These are phyloP conservation scores for Polyploca ridens DNA, from an alignment of 2,888 invertebrate species.

Conservation along the genomic window DNA sequence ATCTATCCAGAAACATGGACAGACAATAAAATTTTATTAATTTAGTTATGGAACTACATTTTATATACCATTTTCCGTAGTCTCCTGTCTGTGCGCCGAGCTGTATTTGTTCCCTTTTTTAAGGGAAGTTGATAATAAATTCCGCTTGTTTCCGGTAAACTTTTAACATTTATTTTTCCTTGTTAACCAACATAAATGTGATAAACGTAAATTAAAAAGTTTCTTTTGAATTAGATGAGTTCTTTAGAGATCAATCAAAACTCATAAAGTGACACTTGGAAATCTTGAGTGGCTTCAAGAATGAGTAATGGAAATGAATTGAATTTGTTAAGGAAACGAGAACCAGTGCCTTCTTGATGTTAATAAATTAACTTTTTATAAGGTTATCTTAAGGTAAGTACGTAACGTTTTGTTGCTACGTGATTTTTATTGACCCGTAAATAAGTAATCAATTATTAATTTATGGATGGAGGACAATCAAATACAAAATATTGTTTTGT, in stretches of 20 bases:
- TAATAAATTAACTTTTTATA: not conserved
- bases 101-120: not conserved
- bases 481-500: no score
- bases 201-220: conserved; percentile 8
- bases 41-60: not conserved
- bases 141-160: conserved; percentile 2
- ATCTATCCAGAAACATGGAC: no score
- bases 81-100: not conserved
- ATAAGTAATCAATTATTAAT: no score
- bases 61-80: not conserved
- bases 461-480: no score
- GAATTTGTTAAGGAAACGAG: not conserved
- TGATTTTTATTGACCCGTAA: no score
- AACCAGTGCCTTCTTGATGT: not conserved
- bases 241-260: conserved; percentile 6
- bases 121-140: conserved; percentile 8
- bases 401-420: no score
- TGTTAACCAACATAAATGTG: conserved; percentile 1
- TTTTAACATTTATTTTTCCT: conserved; percentile 7
- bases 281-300: not conserved
- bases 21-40: not conserved
- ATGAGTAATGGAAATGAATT: not conserved
- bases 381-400: no score
- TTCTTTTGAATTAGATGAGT: conserved; percentile 5
- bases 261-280: not conserved